phyloP scores from a whole-genome alignment of 2,113 vertebrate species.

The Phaethon lepturus region DNA sequence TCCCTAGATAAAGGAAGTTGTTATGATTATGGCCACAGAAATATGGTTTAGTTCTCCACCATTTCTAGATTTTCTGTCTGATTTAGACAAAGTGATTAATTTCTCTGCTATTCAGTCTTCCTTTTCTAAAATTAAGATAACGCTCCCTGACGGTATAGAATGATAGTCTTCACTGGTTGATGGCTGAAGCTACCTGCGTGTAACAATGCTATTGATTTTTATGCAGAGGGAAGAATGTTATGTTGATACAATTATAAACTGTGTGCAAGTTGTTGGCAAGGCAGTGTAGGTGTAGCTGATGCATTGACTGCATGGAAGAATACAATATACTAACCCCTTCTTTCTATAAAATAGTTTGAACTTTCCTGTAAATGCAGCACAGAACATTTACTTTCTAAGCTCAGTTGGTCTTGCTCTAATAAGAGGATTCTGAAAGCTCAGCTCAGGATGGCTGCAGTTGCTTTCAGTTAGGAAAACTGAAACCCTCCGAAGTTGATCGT shows the following conservation, averaged over 20 bases:
- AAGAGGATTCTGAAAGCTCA: neutral
- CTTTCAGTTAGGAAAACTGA: neutral
- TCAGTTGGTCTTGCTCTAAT: neutral
- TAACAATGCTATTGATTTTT: neutral
- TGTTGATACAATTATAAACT: neutral
- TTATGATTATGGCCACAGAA: neutral
- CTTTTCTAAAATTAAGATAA: neutral
- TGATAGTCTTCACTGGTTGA: neutral
- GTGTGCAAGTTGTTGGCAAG: no score
- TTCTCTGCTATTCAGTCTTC: neutral
- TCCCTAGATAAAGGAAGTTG: neutral
- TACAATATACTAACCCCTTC: neutral
- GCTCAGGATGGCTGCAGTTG: neutral
- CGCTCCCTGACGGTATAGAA: neutral
- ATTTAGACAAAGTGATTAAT: neutral
- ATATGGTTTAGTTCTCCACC: neutral
- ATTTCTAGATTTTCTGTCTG: neutral
- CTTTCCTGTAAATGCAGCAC: neutral
- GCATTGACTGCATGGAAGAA: rapidly evolving
- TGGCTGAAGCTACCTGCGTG: neutral
- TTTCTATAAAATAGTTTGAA: neutral
- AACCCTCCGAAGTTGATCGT: neutral
- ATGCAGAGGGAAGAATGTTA: neutral
- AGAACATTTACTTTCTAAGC: neutral
- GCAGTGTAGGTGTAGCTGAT: rapidly evolving